Evolutionary conservation across 2,113 vertebrate species (phyloP), one percentile per base, ranked within the genome.

Genomic region (Amphiprion percula): DNA sequence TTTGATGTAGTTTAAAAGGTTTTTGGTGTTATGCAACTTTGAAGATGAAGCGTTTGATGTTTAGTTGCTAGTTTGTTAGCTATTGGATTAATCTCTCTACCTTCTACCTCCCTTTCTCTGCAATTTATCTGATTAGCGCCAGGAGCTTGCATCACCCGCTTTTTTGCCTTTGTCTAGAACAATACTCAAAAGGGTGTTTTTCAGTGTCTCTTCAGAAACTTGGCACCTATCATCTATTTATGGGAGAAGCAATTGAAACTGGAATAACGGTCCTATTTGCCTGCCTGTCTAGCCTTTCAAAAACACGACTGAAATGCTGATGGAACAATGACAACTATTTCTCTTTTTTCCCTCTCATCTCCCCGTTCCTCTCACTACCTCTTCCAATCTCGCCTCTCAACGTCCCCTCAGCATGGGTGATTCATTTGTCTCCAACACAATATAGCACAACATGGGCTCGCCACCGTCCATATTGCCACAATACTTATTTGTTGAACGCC

Each of bases 391-490:
- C 82, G 68, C 37, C 79, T 19, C 88, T 88, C 81, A 74, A 67
- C 62, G 54, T 88, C 87, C 86, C 88, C 91, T 80, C 91, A 91
- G 90, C 91, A 91, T 90, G 90, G 91, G 91, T 93, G 94, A 94
- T 95, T 94, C 91, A 95, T 93, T 94, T 93, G 90, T 94, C 87
- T 93, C 88, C 90, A 89, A 87, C 83, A 92, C 93, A 92, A 94
- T 93, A 93, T 91, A 93, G 93, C 93, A 83, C 89, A 94, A 91
- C 84, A 92, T 82, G 78, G 90, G 74, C 4, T 87, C 58, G 52
- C 87, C 69, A 72, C 63, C 53, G 68, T 88, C 89, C 76, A 83
- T 65, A 71, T 90, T 90, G 87, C 89, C 89, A 88, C 87, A 80
- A 82, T 86, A 88, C 86, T 87, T 92, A 91, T 93, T 91, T 92